Evolutionary conservation across 2,888 invertebrate genomes (phyloP), one percentile per base, ranked within the genome.

Genomic region (Drosophila pseudotakahashii): DNA sequence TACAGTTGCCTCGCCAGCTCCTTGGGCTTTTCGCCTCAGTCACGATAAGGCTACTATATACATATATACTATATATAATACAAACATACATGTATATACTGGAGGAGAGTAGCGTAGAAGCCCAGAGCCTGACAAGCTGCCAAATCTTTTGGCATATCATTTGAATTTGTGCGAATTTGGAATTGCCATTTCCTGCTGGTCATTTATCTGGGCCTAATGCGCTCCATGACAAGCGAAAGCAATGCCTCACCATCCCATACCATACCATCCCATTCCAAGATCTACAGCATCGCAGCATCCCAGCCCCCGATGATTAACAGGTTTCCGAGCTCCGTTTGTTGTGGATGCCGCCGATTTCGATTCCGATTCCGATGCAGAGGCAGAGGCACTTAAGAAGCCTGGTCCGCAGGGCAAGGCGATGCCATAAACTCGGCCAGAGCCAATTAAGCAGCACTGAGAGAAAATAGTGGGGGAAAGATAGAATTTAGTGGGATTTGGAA

Each of bases 121-220:
- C 23, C 23, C 4, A 14, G 7, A 14, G 42, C 39, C 76, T 67
- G 67, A 69, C 60, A 59, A 64, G 53, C 63, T 66, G 72, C 54
- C 71, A 69, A 77, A 72, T 70, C 64, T 71, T 81, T 82, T 62
- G 54, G 58, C 63, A 68, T 70, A 74, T 81, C 81, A 75, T 84
- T 84, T 81, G 64, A 78, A 78, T 73, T 67, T 67, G 55, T 59
- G 68, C 67, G 69, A 67, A 52, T 61, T 44, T 34, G 44, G 60
- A 45, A 47, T 52, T 59, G 45, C 54, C 59, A 53, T 67, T 80
- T 80, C 67, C 81, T 78, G 87, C 78, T 70, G 88, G 88, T 87
- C 82, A 82, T 78, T 68, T 76, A 57, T 57, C 70, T 62, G 70
- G 41, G 55, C 61, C 48, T 84, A 87, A 83, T 87, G 84, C 81